A percentile compares a stretch with the other conserved stretches of the same genome.
phyloP scores from a whole-genome alignment of 2,888 invertebrate species.

The Pharmacophagus antenor region DNA sequence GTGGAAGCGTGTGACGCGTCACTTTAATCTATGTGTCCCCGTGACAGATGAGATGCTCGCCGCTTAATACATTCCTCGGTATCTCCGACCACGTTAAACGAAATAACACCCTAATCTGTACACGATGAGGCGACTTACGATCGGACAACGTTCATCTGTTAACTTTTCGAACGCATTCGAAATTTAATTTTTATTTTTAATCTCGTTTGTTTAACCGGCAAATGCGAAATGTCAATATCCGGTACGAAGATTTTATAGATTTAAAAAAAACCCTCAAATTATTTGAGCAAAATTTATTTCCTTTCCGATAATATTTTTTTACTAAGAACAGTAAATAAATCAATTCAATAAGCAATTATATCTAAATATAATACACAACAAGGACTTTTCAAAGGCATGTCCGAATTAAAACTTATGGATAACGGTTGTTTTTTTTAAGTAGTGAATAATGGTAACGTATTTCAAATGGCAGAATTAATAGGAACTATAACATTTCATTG shows the following conservation, averaged over 20 bases:
- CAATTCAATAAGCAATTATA: constrained; percentile 1
- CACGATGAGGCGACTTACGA: constrained; percentile 8
- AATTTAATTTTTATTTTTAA: no score
- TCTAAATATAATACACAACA: neutral
- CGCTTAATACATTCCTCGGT: constrained; percentile 18
- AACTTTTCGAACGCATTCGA: no score
- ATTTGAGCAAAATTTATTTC: neutral
- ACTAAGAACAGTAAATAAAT: neutral
- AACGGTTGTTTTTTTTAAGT: neutral
- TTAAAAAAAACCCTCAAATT: no score
- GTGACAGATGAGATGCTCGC: constrained; percentile 37
- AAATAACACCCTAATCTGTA: constrained; percentile 21
- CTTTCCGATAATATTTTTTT: neutral
- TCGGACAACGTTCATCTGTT: neutral
- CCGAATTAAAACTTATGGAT: neutral
- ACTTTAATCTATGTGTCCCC: constrained; percentile 61
- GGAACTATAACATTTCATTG: constrained; percentile 39
- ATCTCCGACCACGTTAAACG: neutral
- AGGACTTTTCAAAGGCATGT: neutral
- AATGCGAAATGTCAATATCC: no score
- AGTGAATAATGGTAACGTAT: neutral
- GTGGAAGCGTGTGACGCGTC: constrained; percentile 76
- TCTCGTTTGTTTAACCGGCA: no score
- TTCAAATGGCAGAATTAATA: constrained; percentile 13
- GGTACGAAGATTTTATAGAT: no score